A percentile compares a stretch with the other conserved stretches of the same genome.
Evolutionary conservation across 92 coral and sea anemone species (phyloP).

Genomic region (Palythoa heliodiscus): DNA sequence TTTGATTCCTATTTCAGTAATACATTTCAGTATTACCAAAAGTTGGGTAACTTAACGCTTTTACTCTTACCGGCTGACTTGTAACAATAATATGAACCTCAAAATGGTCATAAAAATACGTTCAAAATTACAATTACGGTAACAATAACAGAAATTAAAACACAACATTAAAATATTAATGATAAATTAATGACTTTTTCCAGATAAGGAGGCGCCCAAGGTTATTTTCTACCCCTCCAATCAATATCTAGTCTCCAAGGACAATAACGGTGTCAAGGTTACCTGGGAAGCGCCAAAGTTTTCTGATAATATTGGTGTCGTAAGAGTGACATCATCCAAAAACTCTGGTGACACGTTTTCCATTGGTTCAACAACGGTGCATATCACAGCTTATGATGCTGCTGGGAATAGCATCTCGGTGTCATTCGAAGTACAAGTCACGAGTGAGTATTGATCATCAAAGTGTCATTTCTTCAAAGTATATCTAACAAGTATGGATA

Average conservation of each 20-base stretch:
- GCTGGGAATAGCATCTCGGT: constrained; percentile 35
- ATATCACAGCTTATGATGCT: constrained; percentile 62
- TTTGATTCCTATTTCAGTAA: too few species aligned
- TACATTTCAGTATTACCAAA: too few species aligned
- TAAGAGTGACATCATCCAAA: constrained; percentile 42
- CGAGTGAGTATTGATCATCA: constrained; percentile 52
- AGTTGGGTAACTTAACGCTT: too few species aligned
- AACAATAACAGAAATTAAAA: too few species aligned
- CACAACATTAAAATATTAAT: neutral
- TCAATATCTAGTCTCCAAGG: constrained; percentile 45
- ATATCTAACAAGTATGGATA: too few species aligned
- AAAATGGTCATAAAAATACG: too few species aligned
- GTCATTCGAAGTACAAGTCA: constrained; percentile 56
- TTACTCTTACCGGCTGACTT: too few species aligned
- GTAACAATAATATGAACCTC: too few species aligned
- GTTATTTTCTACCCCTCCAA: constrained; percentile 56
- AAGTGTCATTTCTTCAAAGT: too few species aligned
- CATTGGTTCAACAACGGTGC: constrained; percentile 52
- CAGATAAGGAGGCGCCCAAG: constrained; percentile 71
- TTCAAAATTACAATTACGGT: too few species aligned
- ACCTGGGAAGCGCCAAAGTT: constrained; percentile 76
- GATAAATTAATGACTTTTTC: neutral
- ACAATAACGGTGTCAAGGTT: constrained; percentile 33
- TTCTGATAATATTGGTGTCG: constrained; percentile 79
- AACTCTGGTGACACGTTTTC: constrained; percentile 72